Percentiles rank a stretch among this genome's conserved stretches.
Conservation (phyloP, 2,888 invertebrate species). For the Spilarctia lutea region DNA sequence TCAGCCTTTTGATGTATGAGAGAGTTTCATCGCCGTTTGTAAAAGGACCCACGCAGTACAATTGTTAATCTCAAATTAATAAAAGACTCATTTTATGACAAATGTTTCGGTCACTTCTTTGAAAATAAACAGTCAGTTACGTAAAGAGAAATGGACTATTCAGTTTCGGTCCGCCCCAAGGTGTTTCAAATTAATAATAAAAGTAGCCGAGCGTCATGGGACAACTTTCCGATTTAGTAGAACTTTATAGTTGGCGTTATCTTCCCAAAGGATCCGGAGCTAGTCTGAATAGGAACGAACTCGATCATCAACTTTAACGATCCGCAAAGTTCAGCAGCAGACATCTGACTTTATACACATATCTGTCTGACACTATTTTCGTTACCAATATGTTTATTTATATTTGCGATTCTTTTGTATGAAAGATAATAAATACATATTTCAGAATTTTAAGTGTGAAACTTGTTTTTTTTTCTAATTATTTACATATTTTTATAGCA, state of each 20-base stretch:
- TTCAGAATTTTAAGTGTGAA: neutral
- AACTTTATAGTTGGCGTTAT: conserved; percentile 66
- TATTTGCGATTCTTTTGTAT: neutral
- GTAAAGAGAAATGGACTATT: conserved; percentile 67
- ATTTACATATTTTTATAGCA: neutral
- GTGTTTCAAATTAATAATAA: conserved; percentile 66
- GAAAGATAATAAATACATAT: no score
- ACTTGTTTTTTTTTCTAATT: no score
- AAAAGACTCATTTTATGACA: conserved; percentile 70
- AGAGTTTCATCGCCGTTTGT: conserved; percentile 60
- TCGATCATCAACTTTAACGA: conserved; percentile 74
- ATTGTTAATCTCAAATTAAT: conserved; percentile 79
- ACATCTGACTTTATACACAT: conserved; percentile 65
- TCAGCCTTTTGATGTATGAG: conserved; percentile 75
- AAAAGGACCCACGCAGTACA: conserved; percentile 63
- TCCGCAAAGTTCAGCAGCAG: conserved; percentile 67
- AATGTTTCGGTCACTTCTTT: conserved; percentile 59
- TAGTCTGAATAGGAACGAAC: conserved; percentile 65
- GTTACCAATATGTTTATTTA: conserved; percentile 44
- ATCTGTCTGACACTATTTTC: conserved; percentile 59
- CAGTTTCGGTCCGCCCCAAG: conserved; percentile 71
- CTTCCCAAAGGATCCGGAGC: conserved; percentile 71
- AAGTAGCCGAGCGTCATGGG: conserved; percentile 37
- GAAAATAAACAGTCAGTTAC: conserved; percentile 69
- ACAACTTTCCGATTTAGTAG: conserved; percentile 47